Conservation (phyloP, 2,888 invertebrate genomes). For the Xanthia icteritia region DNA sequence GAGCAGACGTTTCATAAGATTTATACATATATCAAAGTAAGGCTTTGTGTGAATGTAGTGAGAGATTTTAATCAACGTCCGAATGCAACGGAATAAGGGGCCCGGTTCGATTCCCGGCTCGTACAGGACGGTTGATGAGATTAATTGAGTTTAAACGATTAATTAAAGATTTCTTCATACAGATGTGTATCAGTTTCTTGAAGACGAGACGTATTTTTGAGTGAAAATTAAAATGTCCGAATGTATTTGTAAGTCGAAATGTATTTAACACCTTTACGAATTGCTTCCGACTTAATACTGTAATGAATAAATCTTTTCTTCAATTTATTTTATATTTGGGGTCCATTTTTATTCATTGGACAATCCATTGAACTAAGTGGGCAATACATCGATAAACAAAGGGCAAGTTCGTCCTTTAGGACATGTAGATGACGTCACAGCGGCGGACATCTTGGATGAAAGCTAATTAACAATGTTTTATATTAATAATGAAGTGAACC, state of each 20-base stretch:
- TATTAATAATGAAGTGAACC: slow-evolving; percentile 46
- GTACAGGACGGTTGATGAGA: slow-evolving; percentile 74
- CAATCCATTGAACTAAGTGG: slow-evolving; percentile 51
- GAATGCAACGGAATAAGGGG: slow-evolving; percentile 69
- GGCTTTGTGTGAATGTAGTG: slow-evolving; percentile 88
- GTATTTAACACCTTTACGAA: slow-evolving; percentile 52
- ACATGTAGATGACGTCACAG: slow-evolving; percentile 42
- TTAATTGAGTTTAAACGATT: slow-evolving; percentile 78
- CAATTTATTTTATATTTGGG: slow-evolving; percentile 47
- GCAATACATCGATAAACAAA: slow-evolving; percentile 41
- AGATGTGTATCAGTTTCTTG: slow-evolving; percentile 67
- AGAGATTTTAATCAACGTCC: slow-evolving; percentile 90
- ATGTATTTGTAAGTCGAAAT: slow-evolving; percentile 46
- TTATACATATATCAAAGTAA: slow-evolving; percentile 89
- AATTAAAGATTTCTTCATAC: slow-evolving; percentile 72
- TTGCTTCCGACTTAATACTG: slow-evolving; percentile 52
- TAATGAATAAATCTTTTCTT: slow-evolving; percentile 50
- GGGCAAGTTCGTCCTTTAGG: slow-evolving; percentile 26
- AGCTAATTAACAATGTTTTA: slow-evolving; percentile 22
- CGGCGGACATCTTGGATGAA: slow-evolving; percentile 31
- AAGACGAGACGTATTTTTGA: slow-evolving; percentile 58
- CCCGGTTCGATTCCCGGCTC: slow-evolving; percentile 75
- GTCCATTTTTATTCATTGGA: slow-evolving; percentile 50
- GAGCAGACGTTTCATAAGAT: slow-evolving; percentile 86
- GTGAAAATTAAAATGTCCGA: slow-evolving; percentile 57